Conservation (phyloP, 2,888 invertebrate species). For the Muschampia plurimacula region DNA sequence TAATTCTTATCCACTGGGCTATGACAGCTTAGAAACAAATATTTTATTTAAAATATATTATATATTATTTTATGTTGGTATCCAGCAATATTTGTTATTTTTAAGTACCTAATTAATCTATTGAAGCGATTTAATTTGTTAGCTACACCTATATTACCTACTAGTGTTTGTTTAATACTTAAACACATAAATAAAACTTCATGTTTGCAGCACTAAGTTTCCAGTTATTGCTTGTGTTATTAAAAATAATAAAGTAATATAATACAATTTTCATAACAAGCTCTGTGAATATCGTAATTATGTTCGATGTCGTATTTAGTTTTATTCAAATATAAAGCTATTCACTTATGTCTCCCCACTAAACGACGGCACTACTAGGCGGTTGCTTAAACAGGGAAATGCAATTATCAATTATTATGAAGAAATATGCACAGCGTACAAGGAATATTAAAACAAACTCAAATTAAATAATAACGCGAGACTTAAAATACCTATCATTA, state of each 20-base stretch:
- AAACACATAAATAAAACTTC: neutral
- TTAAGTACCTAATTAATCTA: too few species aligned
- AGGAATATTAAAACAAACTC: conserved; percentile 67
- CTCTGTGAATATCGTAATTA: neutral
- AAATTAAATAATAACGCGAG: conserved; percentile 48
- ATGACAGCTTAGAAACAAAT: too few species aligned
- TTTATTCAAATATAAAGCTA: conserved; percentile 18
- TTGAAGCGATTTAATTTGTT: too few species aligned
- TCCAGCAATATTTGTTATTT: too few species aligned
- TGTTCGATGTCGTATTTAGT: conserved; percentile 7
- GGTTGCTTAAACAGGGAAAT: conserved; percentile 23
- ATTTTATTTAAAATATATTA: too few species aligned
- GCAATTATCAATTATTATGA: conserved; percentile 27
- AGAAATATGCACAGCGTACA: conserved; percentile 39
- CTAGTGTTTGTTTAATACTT: too few species aligned
- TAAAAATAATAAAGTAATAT: conserved; percentile 1
- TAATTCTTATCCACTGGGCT: too few species aligned
- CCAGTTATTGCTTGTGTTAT: neutral
- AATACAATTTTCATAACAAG: neutral
- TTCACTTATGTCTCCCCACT: conserved; percentile 23
- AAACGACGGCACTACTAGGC: conserved; percentile 15
- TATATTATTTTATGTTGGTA: too few species aligned
- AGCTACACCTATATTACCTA: too few species aligned
- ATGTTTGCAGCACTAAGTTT: neutral
- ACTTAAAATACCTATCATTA: too few species aligned